phyloP scores from a whole-genome alignment of 2,888 invertebrate species.

The Oxytorus armatus region DNA sequence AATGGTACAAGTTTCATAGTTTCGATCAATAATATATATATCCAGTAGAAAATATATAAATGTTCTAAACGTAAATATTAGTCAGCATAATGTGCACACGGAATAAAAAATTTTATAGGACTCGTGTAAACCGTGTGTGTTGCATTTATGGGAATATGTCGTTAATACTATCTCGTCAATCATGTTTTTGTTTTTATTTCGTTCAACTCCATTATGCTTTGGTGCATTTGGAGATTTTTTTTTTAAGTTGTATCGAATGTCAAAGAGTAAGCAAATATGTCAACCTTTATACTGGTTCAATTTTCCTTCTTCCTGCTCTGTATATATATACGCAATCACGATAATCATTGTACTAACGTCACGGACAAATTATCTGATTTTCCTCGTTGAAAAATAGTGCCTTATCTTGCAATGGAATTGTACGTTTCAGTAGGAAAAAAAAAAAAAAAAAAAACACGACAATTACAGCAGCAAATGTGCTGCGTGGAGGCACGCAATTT shows the following conservation, averaged over 20 bases:
- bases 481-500: slow-evolving; percentile 27
- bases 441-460: slow-evolving; percentile 7
- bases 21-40: neutral
- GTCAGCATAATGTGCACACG: slow-evolving; percentile 27
- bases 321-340: slow-evolving; percentile 6
- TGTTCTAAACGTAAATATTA: slow-evolving; percentile 26
- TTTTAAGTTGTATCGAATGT: too few relatives aligned
- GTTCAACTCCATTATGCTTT: neutral
- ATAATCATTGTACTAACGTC: slow-evolving; percentile 16
- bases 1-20: neutral
- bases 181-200: neutral
- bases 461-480: neutral
- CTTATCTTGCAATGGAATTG: slow-evolving; percentile 2
- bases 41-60: slow-evolving; percentile 52
- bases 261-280: neutral
- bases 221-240: neutral
- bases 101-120: slow-evolving; percentile 19
- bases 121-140: neutral
- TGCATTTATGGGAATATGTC: neutral
- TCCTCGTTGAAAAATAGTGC: slow-evolving; percentile 26
- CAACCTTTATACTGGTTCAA: neutral
- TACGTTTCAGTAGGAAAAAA: neutral
- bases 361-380: slow-evolving; percentile 6
- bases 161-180: neutral
- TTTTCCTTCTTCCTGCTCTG: slow-evolving; percentile 5